A percentile compares a stretch with the other conserved stretches of the same genome.
Evolutionary conservation across 2,888 invertebrate genomes (phyloP).

Genomic region (Mechanitis mazaeus): DNA sequence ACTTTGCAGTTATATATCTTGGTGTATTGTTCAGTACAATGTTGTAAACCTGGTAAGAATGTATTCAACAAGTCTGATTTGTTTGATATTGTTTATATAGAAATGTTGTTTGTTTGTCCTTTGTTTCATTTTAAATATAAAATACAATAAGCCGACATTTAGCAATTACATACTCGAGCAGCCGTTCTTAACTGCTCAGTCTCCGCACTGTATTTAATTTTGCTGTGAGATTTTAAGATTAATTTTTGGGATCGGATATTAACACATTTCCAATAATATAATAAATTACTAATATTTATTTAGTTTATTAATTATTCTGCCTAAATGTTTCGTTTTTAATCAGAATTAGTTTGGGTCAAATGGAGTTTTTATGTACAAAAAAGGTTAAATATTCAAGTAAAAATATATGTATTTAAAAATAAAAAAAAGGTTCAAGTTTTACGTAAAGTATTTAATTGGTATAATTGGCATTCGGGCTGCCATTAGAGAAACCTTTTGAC

Average conservation of each 20-base stretch:
- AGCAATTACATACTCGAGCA: constrained; percentile 1
- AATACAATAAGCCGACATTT: neutral
- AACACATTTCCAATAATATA: no score
- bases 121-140: neutral
- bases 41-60: no score
- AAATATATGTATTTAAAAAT: constrained; percentile 1
- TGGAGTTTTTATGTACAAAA: neutral
- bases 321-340: neutral
- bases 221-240: neutral
- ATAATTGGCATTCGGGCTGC: constrained; percentile 69
- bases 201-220: neutral
- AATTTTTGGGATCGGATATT: constrained; percentile 4
- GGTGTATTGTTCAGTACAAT: no score
- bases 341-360: no score
- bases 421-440: constrained; percentile 33
- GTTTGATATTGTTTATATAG: no score
- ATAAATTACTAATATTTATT: neutral
- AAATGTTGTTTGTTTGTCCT: no score
- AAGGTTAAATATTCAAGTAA: neutral
- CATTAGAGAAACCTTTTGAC: constrained; percentile 57
- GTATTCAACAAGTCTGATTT: no score
- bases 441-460: constrained; percentile 70
- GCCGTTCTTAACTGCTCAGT: neutral
- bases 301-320: neutral
- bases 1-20: no score